Conservation (phyloP, 2,888 invertebrate genomes). For the Meandrusa payeni region DNA sequence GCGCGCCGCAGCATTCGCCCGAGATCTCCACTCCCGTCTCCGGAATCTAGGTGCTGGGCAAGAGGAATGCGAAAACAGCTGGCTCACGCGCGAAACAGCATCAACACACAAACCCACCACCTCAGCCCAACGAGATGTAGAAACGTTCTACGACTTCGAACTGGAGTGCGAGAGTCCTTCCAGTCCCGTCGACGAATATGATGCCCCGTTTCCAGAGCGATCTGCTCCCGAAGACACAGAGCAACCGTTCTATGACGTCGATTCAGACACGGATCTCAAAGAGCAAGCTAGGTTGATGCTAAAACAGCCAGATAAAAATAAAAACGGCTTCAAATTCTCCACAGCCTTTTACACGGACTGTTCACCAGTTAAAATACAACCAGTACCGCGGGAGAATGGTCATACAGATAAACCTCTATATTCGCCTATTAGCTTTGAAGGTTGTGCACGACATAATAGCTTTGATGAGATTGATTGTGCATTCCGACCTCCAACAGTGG, state of each 20-base stretch:
- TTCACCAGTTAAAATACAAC: conserved; percentile 67
- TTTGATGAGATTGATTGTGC: conserved; percentile 62
- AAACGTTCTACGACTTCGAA: conserved; percentile 84
- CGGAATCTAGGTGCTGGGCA: conserved; percentile 84
- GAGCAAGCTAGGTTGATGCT: conserved; percentile 53
- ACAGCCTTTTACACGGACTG: conserved; percentile 63
- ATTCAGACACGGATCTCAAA: conserved; percentile 64
- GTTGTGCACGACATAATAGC: conserved; percentile 66
- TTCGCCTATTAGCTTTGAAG: conserved; percentile 73
- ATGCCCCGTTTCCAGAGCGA: conserved; percentile 76
- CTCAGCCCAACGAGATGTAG: conserved; percentile 62
- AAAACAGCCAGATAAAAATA: conserved; percentile 72
- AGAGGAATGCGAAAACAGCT: conserved; percentile 64
- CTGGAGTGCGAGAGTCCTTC: conserved; percentile 84
- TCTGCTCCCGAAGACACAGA: conserved; percentile 77
- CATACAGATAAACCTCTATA: conserved; percentile 63
- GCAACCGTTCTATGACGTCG: conserved; percentile 77
- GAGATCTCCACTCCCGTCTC: conserved; percentile 87
- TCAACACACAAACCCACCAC: conserved; percentile 42
- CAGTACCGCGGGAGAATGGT: conserved; percentile 66
- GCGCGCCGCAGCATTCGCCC: conserved; percentile 90
- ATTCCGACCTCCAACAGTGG: conserved; percentile 34
- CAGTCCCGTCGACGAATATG: conserved; percentile 83
- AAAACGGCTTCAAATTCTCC: conserved; percentile 72
- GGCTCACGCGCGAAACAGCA: conserved; percentile 55